Evolutionary conservation across 1,140 invertebrate genomes (phyloP).

Genomic region (Pogonomyrmex barbatus): DNA sequence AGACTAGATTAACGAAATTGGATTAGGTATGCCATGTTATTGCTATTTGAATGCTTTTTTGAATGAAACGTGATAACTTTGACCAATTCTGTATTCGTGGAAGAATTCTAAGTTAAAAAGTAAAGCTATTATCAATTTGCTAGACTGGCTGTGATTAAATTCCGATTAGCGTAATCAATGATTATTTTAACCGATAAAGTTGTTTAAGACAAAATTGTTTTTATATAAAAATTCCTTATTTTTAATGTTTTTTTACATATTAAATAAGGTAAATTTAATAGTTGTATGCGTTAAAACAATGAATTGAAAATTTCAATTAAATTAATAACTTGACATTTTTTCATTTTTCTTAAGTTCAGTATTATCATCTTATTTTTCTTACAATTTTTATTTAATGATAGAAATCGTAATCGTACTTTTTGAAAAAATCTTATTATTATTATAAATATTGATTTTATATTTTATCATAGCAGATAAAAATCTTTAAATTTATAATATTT

Average conservation of each 20-base stretch:
- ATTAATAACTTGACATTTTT: too few species aligned
- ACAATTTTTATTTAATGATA: constrained; percentile 4
- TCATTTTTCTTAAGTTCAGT: background rate
- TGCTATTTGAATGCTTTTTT: background rate
- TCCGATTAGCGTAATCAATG: too few species aligned
- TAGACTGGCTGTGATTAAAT: too few species aligned
- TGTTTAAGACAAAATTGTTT: too few species aligned
- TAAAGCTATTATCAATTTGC: too few species aligned
- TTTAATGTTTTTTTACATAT: background rate
- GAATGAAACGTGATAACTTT: background rate
- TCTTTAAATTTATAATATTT: background rate
- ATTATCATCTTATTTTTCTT: background rate
- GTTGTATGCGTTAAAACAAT: too few species aligned
- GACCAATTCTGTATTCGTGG: background rate
- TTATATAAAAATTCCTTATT: background rate
- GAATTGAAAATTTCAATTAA: too few species aligned
- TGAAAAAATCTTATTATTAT: background rate
- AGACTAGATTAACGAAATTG: too few species aligned
- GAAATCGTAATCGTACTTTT: background rate
- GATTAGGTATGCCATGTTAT: background rate
- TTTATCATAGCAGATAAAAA: background rate
- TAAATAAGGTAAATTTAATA: background rate
- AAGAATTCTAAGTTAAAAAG: too few species aligned
- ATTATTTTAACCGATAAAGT: too few species aligned
- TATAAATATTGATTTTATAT: background rate